These are phyloP conservation scores for Xylota segnis DNA, from an alignment of 2,888 invertebrate species.

Conservation along the genomic window DNA sequence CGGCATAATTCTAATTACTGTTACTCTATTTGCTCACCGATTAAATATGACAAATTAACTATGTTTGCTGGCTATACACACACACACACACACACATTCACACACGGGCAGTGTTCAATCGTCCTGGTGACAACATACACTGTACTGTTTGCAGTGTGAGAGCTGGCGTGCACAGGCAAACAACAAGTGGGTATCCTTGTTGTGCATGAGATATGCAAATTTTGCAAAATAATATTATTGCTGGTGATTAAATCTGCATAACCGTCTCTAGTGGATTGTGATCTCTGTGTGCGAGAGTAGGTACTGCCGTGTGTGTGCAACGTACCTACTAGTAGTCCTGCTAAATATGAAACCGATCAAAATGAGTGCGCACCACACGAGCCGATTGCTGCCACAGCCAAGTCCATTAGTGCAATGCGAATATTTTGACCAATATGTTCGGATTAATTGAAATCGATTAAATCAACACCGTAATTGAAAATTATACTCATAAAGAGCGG, in stretches of 20 bases:
- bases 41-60: slow-evolving; percentile 74
- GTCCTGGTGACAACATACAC: slow-evolving; percentile 25
- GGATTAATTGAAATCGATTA: slow-evolving; percentile 82
- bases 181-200: slow-evolving; percentile 73
- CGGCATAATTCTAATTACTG: slow-evolving; percentile 70
- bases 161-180: slow-evolving; percentile 32
- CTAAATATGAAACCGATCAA: slow-evolving; percentile 54
- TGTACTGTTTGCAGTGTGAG: slow-evolving; percentile 24
- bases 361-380: slow-evolving; percentile 26
- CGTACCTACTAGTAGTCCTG: slow-evolving; percentile 1
- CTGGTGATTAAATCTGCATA: slow-evolving; percentile 73
- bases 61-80: slow-evolving; percentile 35
- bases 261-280: slow-evolving; percentile 44
- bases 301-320: neutral
- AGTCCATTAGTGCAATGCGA: slow-evolving; percentile 71
- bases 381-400: slow-evolving; percentile 38
- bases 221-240: slow-evolving; percentile 75
- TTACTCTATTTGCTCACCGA: slow-evolving; percentile 65
- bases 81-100: slow-evolving; percentile 3
- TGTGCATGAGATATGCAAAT: slow-evolving; percentile 73
- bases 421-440: slow-evolving; percentile 72
- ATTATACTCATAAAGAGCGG: slow-evolving; percentile 59
- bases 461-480: slow-evolving; percentile 78
- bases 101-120: slow-evolving; percentile 10
- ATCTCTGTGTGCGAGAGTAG: slow-evolving; percentile 3